A percentile compares a stretch with the other conserved stretches of the same genome.
These are phyloP conservation scores for Ophioninae sp. DNA, from an alignment of 2,888 invertebrate species.

Conservation along the genomic window DNA sequence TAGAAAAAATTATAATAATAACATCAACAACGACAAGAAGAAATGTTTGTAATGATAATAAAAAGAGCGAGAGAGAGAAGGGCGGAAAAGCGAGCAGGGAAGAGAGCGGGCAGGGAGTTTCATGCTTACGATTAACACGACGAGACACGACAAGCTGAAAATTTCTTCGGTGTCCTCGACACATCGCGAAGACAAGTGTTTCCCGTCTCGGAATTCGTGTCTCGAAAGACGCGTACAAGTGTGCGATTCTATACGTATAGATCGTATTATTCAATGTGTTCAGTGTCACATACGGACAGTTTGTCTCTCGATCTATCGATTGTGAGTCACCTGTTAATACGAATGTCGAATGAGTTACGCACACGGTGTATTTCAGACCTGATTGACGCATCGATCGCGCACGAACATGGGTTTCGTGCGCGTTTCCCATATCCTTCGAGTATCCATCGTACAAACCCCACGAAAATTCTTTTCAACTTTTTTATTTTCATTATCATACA, in stretches of 20 bases:
- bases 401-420: no score
- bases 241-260: background rate
- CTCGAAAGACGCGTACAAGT: conserved; percentile 11
- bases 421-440: background rate
- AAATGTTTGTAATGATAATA: no score
- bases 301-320: conserved; percentile 27
- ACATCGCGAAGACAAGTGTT: conserved; percentile 54
- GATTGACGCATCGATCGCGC: background rate
- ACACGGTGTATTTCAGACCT: background rate
- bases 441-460: no score
- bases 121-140: conserved; percentile 12
- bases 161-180: conserved; percentile 55
- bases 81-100: no score
- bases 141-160: conserved; percentile 17
- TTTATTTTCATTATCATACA: no score
- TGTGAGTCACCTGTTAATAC: conserved; percentile 27
- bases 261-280: conserved; percentile 20
- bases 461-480: no score
- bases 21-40: no score
- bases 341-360: background rate
- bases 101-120: background rate
- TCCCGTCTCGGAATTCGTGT: conserved; percentile 48
- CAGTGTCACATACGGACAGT: conserved; percentile 2
- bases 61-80: no score
- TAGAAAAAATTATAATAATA: no score